Conservation (phyloP, 2,888 invertebrate species). For the Sussaba pulchella region DNA sequence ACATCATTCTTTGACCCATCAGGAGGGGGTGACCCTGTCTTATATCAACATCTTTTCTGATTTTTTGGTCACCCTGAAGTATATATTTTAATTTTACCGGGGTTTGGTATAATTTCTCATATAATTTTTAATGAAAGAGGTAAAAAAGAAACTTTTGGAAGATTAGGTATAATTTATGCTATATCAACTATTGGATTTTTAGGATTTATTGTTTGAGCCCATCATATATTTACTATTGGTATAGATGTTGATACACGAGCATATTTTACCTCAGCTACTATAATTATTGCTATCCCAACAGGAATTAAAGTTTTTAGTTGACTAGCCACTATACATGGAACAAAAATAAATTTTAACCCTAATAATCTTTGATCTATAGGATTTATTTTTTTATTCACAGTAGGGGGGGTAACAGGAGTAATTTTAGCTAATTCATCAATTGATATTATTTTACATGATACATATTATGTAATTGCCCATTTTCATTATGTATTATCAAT, state of each 20-base stretch:
- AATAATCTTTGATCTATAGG: slow-evolving; percentile 89
- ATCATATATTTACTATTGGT: slow-evolving; percentile 94
- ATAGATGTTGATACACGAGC: slow-evolving; percentile 94
- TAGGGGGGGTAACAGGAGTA: slow-evolving; percentile 90
- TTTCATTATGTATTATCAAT: slow-evolving; percentile 93
- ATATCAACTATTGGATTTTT: slow-evolving; percentile 92
- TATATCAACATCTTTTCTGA: slow-evolving; percentile 94
- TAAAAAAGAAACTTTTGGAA: slow-evolving; percentile 91
- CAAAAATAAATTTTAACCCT: slow-evolving; percentile 87
- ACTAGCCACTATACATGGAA: slow-evolving; percentile 88
- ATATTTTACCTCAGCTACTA: slow-evolving; percentile 93
- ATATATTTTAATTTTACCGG: slow-evolving; percentile 94
- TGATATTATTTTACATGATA: slow-evolving; percentile 92
- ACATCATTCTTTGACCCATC: slow-evolving; percentile 93
- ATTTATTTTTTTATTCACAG: slow-evolving; percentile 92
- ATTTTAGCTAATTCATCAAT: slow-evolving; percentile 91
- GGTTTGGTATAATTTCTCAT: slow-evolving; percentile 93
- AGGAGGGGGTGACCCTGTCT: slow-evolving; percentile 92
- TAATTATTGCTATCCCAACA: slow-evolving; percentile 94
- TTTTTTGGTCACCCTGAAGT: slow-evolving; percentile 96
- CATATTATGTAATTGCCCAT: slow-evolving; percentile 94
- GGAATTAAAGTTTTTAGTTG: slow-evolving; percentile 94
- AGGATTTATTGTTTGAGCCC: slow-evolving; percentile 94
- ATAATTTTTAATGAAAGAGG: slow-evolving; percentile 91
- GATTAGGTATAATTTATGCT: slow-evolving; percentile 93